These are phyloP conservation scores for Girardia tigrina DNA, from an alignment of 2,888 invertebrate species.

Conservation along the genomic window DNA sequence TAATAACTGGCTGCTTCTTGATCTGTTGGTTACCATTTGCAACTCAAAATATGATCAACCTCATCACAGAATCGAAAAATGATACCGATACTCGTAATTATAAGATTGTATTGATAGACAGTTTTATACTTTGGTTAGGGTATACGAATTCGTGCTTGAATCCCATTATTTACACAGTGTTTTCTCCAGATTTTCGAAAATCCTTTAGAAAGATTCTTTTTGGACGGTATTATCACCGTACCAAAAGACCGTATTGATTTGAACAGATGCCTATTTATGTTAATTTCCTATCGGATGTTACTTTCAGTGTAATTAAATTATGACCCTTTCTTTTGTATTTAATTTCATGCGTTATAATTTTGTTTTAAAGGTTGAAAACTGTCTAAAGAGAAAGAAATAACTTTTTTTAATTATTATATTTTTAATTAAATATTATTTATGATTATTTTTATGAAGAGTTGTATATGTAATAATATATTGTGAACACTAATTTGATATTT, in stretches of 20 bases:
- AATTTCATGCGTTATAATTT: too few relatives aligned
- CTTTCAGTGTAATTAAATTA: too few relatives aligned
- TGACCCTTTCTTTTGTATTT: too few relatives aligned
- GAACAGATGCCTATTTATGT: too few relatives aligned
- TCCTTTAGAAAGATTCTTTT: slow-evolving; percentile 37
- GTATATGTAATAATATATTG: too few relatives aligned
- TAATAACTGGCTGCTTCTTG: slow-evolving; percentile 80
- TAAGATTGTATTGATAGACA: neutral
- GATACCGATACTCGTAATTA: neutral
- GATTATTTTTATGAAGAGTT: too few relatives aligned
- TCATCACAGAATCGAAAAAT: neutral
- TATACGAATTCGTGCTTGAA: slow-evolving; percentile 37
- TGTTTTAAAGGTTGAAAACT: too few relatives aligned
- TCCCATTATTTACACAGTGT: slow-evolving; percentile 37
- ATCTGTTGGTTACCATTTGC: slow-evolving; percentile 88
- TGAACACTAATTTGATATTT: too few relatives aligned
- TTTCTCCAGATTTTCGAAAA: slow-evolving; percentile 36
- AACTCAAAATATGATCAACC: neutral
- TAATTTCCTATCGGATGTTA: too few relatives aligned
- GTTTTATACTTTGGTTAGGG: slow-evolving; percentile 34
- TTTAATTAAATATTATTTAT: too few relatives aligned
- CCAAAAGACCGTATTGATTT: neutral
- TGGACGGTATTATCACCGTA: slow-evolving; percentile 28
- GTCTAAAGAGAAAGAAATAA: too few relatives aligned
- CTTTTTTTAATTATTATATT: too few relatives aligned